Conservation (phyloP, 2,797 vertebrate genomes). For the Numenius phaeopus region DNA sequence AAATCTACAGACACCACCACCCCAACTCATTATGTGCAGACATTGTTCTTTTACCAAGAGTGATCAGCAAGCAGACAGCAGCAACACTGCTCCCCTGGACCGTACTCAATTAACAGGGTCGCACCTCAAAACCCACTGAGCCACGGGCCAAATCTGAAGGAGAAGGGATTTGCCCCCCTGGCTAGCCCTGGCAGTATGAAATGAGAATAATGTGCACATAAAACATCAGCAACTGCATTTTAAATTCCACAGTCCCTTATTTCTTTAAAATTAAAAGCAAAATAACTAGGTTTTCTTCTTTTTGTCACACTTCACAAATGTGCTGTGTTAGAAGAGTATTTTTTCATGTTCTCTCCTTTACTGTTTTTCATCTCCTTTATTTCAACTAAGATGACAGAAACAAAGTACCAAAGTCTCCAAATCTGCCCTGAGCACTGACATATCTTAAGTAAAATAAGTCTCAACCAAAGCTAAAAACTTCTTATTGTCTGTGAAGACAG, state of each 20-base stretch:
- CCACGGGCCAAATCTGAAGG: not conserved
- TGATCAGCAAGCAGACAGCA: not conserved
- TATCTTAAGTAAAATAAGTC: not conserved
- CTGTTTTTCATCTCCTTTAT: not conserved
- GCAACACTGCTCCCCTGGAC: not conserved
- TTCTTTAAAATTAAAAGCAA: not conserved
- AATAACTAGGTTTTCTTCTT: not conserved
- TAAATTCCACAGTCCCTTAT: not conserved
- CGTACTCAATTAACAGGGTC: not conserved
- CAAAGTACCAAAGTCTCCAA: not conserved
- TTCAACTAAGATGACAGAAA: not conserved
- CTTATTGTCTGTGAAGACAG: not conserved
- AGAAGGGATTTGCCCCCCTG: not conserved
- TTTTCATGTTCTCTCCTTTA: not conserved
- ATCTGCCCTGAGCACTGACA: not conserved
- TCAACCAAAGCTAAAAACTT: not conserved
- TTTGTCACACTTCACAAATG: not conserved
- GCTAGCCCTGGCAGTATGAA: not conserved
- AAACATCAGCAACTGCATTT: not conserved
- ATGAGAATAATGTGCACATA: not conserved
- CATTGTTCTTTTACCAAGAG: not conserved
- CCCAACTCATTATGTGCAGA: accelerated
- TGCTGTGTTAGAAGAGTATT: not conserved
- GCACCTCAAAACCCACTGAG: not conserved
- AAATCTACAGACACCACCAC: not conserved